These are phyloP conservation scores for Deroplatys truncata DNA, from an alignment of 2,888 invertebrate genomes.

Conservation along the genomic window DNA sequence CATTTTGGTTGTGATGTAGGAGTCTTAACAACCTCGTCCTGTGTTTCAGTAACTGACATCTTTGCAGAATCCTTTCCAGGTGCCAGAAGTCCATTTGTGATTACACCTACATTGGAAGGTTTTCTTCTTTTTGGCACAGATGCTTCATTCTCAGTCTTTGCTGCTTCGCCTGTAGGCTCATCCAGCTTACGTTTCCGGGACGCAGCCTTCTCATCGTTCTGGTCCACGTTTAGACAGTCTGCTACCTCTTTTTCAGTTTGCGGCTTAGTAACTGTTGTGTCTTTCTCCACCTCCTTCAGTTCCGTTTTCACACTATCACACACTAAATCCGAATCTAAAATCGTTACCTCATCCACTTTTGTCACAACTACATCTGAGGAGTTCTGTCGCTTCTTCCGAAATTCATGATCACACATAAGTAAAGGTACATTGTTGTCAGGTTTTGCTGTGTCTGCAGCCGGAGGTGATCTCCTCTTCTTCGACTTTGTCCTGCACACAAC, in stretches of 20 bases:
- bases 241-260: background rate
- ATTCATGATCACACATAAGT: conserved; percentile 16
- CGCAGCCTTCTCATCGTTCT: background rate
- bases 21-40: background rate
- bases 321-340: conserved; percentile 7
- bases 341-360: background rate
- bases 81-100: background rate
- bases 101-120: background rate
- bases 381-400: background rate
- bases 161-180: background rate
- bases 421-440: conserved; percentile 8
- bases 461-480: conserved; percentile 15
- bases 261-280: background rate
- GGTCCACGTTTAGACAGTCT: background rate
- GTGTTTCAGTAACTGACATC: background rate
- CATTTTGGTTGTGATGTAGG: conserved; percentile 2
- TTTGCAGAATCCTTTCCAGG: background rate
- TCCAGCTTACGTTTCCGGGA: conserved; percentile 18
- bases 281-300: conserved; percentile 2
- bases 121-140: conserved; percentile 26
- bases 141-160: background rate
- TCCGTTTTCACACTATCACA: conserved; percentile 7
- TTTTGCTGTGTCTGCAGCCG: conserved; percentile 11
- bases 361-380: background rate
- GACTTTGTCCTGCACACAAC: conserved; percentile 34